These are phyloP conservation scores for Limanda limanda DNA, from an alignment of 2,113 vertebrate genomes.

Conservation along the genomic window DNA sequence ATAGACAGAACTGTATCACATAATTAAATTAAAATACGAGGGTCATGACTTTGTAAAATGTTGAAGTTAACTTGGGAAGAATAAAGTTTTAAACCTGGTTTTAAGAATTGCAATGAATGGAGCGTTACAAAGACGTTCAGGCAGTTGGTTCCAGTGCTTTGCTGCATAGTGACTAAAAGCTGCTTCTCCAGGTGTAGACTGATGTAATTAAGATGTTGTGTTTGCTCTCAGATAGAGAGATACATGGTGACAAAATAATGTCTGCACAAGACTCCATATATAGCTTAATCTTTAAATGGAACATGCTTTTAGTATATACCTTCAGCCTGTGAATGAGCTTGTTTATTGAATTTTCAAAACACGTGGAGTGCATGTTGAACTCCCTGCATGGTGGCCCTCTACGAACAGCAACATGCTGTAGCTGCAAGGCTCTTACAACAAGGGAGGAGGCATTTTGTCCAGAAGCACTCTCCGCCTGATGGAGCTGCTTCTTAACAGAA, in stretches of 20 bases:
- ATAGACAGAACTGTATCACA: no score
- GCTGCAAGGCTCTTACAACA: conserved; percentile 37
- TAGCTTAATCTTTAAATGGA: not conserved
- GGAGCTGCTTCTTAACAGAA: conserved; percentile 36
- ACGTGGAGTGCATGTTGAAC: conserved; percentile 9
- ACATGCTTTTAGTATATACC: conserved; percentile 16
- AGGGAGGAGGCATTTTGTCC: conserved; percentile 38
- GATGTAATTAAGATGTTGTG: not conserved
- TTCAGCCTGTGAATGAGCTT: conserved; percentile 22
- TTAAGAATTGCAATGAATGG: no score
- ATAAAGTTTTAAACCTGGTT: no score
- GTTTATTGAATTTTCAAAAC: conserved; percentile 7
- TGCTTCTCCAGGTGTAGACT: no score
- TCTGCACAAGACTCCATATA: not conserved
- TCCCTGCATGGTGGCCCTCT: not conserved
- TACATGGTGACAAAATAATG: no score
- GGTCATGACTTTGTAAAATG: no score
- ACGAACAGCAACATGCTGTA: conserved; percentile 1
- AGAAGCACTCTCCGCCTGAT: conserved; percentile 27
- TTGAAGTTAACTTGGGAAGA: no score
- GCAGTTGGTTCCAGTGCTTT: no score
- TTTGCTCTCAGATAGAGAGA: not conserved
- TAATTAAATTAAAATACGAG: no score
- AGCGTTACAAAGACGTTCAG: no score
- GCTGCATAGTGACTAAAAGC: no score